A percentile compares a stretch with the other conserved stretches of the same genome.
Conservation (phyloP, 2,113 vertebrate species). For the Uropsilus gracilis region DNA sequence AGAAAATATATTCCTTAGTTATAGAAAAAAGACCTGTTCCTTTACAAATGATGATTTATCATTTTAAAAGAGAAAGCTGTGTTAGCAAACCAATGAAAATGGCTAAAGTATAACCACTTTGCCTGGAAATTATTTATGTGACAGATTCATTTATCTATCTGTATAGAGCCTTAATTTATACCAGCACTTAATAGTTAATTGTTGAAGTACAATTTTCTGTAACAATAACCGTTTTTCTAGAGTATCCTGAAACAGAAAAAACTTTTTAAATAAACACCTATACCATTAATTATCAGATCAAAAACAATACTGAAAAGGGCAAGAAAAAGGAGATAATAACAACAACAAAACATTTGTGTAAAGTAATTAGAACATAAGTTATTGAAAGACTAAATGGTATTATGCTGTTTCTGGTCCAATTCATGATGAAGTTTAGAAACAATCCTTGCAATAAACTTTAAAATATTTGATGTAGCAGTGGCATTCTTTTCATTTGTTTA, state of each 20-base stretch:
- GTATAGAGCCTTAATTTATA: constrained; percentile 80
- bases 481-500: not conserved
- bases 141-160: constrained; percentile 84
- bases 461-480: not conserved
- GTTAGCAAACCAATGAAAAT: constrained; percentile 79
- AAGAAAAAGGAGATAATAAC: constrained; percentile 49
- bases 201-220: constrained; percentile 72
- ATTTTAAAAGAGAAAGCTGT: constrained; percentile 78
- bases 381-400: constrained; percentile 31
- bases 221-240: constrained; percentile 50
- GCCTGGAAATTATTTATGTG: constrained; percentile 81
- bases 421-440: not conserved
- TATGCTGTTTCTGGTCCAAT: constrained; percentile 3
- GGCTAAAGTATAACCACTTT: constrained; percentile 79
- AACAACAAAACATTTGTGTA: constrained; percentile 18
- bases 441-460: not conserved
- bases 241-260: constrained; percentile 64
- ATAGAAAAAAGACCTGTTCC: constrained; percentile 34
- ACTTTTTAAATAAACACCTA: constrained; percentile 71
- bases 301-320: constrained; percentile 61
- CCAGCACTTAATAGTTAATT: constrained; percentile 77
- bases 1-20: constrained; percentile 35
- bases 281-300: constrained; percentile 76
- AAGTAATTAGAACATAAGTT: constrained; percentile 71
- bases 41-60: constrained; percentile 79